Conservation (phyloP, 2,888 invertebrate genomes). For the Cremastinae sp. region DNA sequence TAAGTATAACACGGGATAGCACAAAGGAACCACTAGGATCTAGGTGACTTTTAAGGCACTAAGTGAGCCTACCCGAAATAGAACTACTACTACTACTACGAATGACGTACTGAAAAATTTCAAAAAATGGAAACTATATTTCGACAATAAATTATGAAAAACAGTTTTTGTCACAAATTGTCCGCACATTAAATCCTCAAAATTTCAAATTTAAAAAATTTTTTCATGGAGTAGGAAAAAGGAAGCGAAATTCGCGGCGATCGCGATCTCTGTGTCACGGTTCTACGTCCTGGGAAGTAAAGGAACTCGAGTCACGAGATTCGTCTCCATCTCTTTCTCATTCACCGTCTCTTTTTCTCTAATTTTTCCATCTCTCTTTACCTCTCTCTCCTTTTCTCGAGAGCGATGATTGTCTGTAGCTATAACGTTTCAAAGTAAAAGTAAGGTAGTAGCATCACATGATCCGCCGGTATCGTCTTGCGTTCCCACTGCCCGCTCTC, state of each 20-base stretch:
- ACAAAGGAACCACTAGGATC: no score
- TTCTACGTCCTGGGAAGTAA: slow-evolving; percentile 53
- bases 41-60: no score
- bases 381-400: not conserved
- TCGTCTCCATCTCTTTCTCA: slow-evolving; percentile 29
- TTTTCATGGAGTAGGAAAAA: slow-evolving; percentile 29
- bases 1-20: no score
- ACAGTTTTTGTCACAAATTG: not conserved
- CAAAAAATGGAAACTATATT: no score
- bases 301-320: slow-evolving; percentile 56
- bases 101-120: no score
- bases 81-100: no score
- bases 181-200: not conserved
- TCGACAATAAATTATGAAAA: no score
- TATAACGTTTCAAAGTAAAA: slow-evolving; percentile 63
- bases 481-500: slow-evolving; percentile 39
- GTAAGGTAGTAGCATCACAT: slow-evolving; percentile 65
- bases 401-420: slow-evolving; percentile 6
- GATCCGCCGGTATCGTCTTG: slow-evolving; percentile 57
- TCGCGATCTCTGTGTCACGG: slow-evolving; percentile 29
- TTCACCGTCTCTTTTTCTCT: not conserved
- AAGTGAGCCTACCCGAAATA: no score
- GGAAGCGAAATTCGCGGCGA: slow-evolving; percentile 33
- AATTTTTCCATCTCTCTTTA: not conserved
- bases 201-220: not conserved